These are phyloP conservation scores for Isotomurus palustris DNA, from an alignment of 2,888 invertebrate species.

Conservation along the genomic window DNA sequence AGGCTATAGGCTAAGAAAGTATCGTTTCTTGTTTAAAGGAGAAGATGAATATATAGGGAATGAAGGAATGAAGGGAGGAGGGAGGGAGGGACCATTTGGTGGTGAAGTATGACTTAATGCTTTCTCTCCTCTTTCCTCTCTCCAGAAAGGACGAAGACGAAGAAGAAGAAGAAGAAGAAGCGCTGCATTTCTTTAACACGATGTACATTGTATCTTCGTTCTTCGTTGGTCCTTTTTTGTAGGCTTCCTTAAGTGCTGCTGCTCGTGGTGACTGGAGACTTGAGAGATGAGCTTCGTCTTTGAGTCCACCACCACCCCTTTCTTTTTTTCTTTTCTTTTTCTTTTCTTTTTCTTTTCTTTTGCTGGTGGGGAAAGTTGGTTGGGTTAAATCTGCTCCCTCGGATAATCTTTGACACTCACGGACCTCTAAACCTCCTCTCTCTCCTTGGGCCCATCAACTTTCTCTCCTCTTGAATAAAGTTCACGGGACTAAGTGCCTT, in stretches of 20 bases:
- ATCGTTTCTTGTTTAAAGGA: too few species aligned
- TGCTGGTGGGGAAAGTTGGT: too few species aligned
- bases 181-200: conserved; percentile 39
- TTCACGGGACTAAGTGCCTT: neutral
- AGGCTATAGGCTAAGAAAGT: too few species aligned
- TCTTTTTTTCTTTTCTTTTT: conserved; percentile 27
- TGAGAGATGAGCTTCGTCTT: too few species aligned
- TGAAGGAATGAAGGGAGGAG: too few species aligned
- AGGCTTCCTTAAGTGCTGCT: too few species aligned
- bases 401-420: conserved; percentile 13
- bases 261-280: too few species aligned
- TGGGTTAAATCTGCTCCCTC: conserved; percentile 12
- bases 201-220: too few species aligned
- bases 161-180: conserved; percentile 13
- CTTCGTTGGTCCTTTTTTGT: too few species aligned
- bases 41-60: too few species aligned
- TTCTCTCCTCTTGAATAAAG: conserved; percentile 6
- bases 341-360: conserved; percentile 28
- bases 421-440: too few species aligned
- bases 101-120: conserved; percentile 12
- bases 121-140: neutral
- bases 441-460: conserved; percentile 1
- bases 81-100: neutral
- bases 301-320: conserved; percentile 39
- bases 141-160: neutral